Conservation (phyloP, 2,797 vertebrate genomes). For the Halcyon leucocephala region DNA sequence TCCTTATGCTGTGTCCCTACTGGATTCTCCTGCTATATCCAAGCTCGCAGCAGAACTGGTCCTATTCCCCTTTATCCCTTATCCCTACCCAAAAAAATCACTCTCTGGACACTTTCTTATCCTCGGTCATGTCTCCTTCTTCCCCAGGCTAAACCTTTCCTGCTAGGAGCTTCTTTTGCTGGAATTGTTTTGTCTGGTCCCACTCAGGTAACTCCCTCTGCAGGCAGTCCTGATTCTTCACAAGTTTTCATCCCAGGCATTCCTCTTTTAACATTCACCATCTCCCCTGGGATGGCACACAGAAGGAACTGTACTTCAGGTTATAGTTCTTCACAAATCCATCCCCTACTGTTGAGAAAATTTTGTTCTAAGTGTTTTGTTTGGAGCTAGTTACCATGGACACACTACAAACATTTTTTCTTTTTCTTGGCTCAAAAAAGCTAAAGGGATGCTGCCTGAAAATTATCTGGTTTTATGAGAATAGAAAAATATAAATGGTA, state of each 20-base stretch:
- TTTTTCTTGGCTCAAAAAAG: background rate
- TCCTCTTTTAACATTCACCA: background rate
- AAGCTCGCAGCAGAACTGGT: background rate
- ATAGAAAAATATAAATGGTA: background rate
- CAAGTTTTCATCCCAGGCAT: background rate
- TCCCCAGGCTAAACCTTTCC: background rate
- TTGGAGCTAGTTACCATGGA: background rate
- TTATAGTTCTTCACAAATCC: background rate
- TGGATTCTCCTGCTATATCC: background rate
- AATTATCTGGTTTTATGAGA: background rate
- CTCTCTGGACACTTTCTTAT: background rate
- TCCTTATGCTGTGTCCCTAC: accelerated
- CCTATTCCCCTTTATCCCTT: background rate
- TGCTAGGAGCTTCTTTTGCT: background rate
- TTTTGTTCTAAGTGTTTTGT: background rate
- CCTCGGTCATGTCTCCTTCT: background rate
- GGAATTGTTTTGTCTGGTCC: background rate
- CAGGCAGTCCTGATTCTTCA: background rate
- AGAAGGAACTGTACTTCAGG: background rate
- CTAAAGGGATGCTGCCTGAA: background rate
- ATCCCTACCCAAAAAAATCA: background rate
- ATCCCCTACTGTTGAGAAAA: background rate
- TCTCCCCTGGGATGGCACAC: background rate
- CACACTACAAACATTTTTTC: background rate
- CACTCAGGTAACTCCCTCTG: background rate